phyloP scores from a whole-genome alignment of 2,797 vertebrate genomes.

The Valencia hispanica region DNA sequence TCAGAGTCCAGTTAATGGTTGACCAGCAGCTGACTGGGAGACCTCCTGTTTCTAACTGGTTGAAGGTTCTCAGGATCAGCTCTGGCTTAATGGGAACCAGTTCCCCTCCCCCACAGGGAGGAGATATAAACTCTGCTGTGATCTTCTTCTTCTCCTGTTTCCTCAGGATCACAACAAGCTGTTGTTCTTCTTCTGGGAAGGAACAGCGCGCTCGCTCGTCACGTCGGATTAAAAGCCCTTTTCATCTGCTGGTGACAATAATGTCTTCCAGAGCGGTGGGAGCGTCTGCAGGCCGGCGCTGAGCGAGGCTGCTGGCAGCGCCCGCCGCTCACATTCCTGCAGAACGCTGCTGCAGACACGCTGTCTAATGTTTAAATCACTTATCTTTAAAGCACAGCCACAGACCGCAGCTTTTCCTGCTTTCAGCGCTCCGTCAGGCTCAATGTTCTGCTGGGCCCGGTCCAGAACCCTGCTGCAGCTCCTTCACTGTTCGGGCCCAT shows the following conservation, averaged over 20 bases:
- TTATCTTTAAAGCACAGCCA: constrained; percentile 72
- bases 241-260: constrained; percentile 72
- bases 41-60: background rate
- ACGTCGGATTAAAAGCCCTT: constrained; percentile 63
- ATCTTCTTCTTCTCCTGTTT: constrained; percentile 26
- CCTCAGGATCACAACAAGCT: constrained; percentile 27
- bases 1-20: background rate
- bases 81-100: constrained; percentile 3
- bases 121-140: constrained; percentile 5
- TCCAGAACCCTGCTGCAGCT: background rate
- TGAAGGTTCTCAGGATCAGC: background rate
- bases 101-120: background rate
- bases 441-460: constrained; percentile 46
- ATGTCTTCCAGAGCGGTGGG: constrained; percentile 76
- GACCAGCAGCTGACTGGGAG: constrained; percentile 3
- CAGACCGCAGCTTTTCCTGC: constrained; percentile 56
- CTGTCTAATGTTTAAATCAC: constrained; percentile 75
- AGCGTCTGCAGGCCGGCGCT: constrained; percentile 68
- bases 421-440: constrained; percentile 64
- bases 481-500: background rate
- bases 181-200: constrained; percentile 43
- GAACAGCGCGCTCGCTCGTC: constrained; percentile 64
- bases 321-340: constrained; percentile 66
- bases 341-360: constrained; percentile 66
- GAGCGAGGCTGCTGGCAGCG: constrained; percentile 50